A percentile compares a stretch with the other conserved stretches of the same genome.
These are phyloP conservation scores for Semaprochilodus insignis DNA, from an alignment of 2,797 vertebrate genomes.

Conservation along the genomic window DNA sequence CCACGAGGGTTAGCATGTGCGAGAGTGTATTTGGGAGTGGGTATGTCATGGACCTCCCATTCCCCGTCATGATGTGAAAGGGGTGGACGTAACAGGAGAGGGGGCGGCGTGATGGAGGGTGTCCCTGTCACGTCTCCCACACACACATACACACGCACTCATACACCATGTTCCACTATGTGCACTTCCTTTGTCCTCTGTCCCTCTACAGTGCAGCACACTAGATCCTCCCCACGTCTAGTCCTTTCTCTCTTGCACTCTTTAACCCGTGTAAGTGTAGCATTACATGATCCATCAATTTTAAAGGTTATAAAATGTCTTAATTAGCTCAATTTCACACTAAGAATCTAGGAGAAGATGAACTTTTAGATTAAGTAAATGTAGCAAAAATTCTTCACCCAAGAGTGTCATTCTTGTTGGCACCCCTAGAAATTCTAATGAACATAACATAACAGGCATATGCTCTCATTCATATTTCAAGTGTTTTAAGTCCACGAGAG, in stretches of 20 bases:
- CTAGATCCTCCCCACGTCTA: conserved; percentile 1
- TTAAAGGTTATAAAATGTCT: no score
- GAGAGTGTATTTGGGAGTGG: conserved; percentile 24
- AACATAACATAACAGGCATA: no score
- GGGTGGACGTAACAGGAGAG: conserved; percentile 17
- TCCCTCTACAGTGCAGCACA: conserved; percentile 1
- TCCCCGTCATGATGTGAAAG: conserved; percentile 26
- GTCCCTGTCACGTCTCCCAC: conserved; percentile 49
- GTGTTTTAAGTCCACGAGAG: no score
- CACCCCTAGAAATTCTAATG: no score
- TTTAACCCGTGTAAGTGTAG: no score
- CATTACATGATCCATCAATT: no score
- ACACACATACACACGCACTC: conserved; percentile 15
- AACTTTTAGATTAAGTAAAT: no score
- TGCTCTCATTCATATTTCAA: no score
- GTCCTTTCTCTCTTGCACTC: not conserved
- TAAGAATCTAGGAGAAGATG: no score
- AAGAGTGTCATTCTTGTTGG: no score
- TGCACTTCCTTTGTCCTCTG: conserved; percentile 35
- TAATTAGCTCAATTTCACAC: no score
- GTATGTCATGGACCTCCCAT: conserved; percentile 22
- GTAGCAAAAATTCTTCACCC: no score
- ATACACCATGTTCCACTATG: not conserved
- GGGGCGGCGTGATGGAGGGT: conserved; percentile 26
- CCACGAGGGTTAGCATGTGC: conserved; percentile 29